phyloP scores from a whole-genome alignment of 2,797 vertebrate species.

The Sarcoramphus papa region DNA sequence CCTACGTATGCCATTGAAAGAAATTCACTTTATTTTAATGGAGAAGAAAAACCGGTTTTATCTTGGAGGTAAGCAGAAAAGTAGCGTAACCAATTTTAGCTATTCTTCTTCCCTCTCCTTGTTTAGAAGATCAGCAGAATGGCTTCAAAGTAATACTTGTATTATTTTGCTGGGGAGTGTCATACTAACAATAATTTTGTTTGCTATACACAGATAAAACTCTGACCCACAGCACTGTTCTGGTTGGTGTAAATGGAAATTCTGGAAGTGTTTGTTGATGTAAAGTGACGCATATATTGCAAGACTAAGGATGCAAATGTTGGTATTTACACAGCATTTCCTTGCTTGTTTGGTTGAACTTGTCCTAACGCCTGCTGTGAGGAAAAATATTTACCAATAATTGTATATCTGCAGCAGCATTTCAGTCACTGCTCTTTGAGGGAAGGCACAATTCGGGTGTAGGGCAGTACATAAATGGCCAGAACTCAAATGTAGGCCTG shows the following conservation, averaged over 20 bases:
- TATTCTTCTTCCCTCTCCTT: not conserved
- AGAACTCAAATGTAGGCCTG: not conserved
- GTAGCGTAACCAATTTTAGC: not conserved
- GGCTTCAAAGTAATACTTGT: not conserved
- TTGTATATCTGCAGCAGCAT: not conserved
- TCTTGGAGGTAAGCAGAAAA: constrained; percentile 25
- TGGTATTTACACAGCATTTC: not conserved
- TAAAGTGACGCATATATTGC: not conserved
- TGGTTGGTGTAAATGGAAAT: not conserved
- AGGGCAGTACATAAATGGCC: not conserved
- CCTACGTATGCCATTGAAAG: not conserved
- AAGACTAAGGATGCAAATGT: not conserved
- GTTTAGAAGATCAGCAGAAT: not conserved
- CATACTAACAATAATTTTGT: not conserved
- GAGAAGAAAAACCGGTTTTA: not conserved
- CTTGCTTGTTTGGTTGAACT: not conserved
- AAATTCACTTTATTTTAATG: constrained; percentile 14
- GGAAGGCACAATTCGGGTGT: not conserved
- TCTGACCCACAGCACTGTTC: not conserved
- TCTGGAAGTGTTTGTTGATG: not conserved
- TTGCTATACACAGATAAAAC: not conserved
- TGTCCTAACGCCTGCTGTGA: not conserved
- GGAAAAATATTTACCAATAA: not conserved
- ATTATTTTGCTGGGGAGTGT: not conserved
- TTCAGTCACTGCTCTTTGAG: not conserved